These are phyloP conservation scores for Drosophila villosipedis DNA, from an alignment of 2,888 invertebrate species.

Conservation along the genomic window DNA sequence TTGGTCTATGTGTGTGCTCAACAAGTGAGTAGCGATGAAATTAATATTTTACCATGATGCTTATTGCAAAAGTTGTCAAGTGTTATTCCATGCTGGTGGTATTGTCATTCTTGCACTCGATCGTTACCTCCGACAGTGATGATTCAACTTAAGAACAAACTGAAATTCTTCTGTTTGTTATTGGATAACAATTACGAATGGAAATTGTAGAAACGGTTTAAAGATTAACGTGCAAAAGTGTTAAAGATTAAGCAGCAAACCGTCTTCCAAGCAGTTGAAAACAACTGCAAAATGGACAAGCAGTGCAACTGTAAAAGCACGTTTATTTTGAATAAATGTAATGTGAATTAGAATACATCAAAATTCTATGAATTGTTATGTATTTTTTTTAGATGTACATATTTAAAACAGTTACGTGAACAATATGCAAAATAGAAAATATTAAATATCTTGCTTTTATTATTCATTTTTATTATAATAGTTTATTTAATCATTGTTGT, in stretches of 20 bases:
- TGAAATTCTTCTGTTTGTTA: no score
- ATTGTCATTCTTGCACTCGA: constrained; percentile 40
- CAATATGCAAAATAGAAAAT: neutral
- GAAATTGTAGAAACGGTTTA: neutral
- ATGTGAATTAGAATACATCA: neutral
- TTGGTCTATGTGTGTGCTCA: constrained; percentile 15
- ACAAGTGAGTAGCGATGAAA: constrained; percentile 34
- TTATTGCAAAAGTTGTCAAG: constrained; percentile 39
- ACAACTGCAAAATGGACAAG: neutral
- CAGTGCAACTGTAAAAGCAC: neutral
- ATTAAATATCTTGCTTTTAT: neutral
- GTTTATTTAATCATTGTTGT: neutral
- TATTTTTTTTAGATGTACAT: constrained; percentile 1
- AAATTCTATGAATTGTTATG: neutral
- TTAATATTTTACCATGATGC: neutral
- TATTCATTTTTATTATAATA: neutral
- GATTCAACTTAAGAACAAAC: constrained; percentile 20
- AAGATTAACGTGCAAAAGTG: neutral
- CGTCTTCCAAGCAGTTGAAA: neutral
- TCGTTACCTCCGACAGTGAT: constrained; percentile 46
- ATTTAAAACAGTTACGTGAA: neutral
- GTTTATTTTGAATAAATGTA: neutral
- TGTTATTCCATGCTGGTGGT: constrained; percentile 49
- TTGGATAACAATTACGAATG: neutral
- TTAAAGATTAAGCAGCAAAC: neutral